These are phyloP conservation scores for Punctoribates punctum DNA, from an alignment of 2,888 invertebrate species.

Conservation along the genomic window DNA sequence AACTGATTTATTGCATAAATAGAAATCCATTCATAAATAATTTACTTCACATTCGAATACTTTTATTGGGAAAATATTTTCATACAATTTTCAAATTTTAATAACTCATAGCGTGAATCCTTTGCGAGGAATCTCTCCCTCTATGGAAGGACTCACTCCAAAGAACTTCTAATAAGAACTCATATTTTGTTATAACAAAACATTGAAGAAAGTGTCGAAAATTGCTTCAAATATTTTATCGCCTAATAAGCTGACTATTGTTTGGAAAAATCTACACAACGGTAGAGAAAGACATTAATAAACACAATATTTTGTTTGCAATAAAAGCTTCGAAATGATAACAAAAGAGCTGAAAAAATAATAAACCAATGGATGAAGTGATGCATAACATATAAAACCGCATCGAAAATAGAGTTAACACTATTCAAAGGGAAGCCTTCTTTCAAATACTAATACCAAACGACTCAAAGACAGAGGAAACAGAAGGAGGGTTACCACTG, in stretches of 20 bases:
- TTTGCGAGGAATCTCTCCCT: background rate
- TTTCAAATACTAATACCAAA: no score
- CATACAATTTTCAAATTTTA: background rate
- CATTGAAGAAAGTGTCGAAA: slow-evolving; percentile 1
- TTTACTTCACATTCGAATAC: no score
- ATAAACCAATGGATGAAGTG: background rate
- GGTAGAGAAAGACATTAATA: background rate
- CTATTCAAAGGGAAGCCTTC: no score
- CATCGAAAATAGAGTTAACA: background rate
- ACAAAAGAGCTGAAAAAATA: background rate
- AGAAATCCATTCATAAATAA: background rate
- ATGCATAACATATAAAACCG: slow-evolving; percentile 17
- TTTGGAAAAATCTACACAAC: background rate
- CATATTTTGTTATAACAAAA: background rate
- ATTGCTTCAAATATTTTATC: background rate
- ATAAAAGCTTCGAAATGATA: background rate
- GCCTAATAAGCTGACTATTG: background rate
- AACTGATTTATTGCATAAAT: no score
- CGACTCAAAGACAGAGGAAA: no score
- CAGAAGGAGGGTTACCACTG: background rate
- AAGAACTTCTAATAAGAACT: background rate
- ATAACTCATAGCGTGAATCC: slow-evolving; percentile 17
- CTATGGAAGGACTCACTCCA: background rate
- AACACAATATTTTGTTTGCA: background rate
- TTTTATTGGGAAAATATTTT: no score